Base-by-base conservation (phyloP, 2,797 vertebrate genomes). In the Acipenser oxyrinchus region DNA sequence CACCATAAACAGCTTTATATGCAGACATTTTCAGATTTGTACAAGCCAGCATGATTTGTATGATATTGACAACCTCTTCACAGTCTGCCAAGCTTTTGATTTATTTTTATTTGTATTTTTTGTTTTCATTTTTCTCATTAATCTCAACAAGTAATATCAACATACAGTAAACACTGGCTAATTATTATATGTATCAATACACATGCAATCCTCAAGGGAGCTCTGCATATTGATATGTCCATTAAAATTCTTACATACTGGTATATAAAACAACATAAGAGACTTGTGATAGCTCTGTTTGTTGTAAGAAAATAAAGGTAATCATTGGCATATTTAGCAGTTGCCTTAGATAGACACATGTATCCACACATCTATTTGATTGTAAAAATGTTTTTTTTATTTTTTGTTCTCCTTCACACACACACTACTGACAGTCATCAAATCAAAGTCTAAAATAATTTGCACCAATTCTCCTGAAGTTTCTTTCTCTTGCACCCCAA, bases 381-480 rank as follows among this genome's bases (percentile, higher is more conserved):
- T 37, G 23, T 37, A 37, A 37, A 37, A 37, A 37, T 37, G 23
- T 23, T 2, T 37, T 37, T 37, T 37, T 37, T 37, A 37, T 3
- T 37, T 37, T 37, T 37, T 37, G 23, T 3, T 37, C 23, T 2
- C 49, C 64, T 48, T 60, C 18, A 62, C 60, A 63, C 69, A 70
- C 51, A 60, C 10, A 12, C 3, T 10, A 10, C 2, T n/a, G 10
- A 57, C 53, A 57, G 10, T 10, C 68, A 57, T 63, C 65, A 69
- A 69, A 72, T 66, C 68, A 64, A 55, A 73, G 62, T 58, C 65
- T 63, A 53, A 67, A 67, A 70, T 68, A 62, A 37, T 37, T 2
- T 37, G 23, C 23, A 37, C 23, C 23, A 37, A 37, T 37, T 2
- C 23, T 37, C 23, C 23, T 37, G 23, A 37, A 37, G 4, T 37